A percentile compares a stretch with the other conserved stretches of the same genome.
These are phyloP conservation scores for Cheilinus undulatus DNA, from an alignment of 2,113 vertebrate species.

Conservation along the genomic window DNA sequence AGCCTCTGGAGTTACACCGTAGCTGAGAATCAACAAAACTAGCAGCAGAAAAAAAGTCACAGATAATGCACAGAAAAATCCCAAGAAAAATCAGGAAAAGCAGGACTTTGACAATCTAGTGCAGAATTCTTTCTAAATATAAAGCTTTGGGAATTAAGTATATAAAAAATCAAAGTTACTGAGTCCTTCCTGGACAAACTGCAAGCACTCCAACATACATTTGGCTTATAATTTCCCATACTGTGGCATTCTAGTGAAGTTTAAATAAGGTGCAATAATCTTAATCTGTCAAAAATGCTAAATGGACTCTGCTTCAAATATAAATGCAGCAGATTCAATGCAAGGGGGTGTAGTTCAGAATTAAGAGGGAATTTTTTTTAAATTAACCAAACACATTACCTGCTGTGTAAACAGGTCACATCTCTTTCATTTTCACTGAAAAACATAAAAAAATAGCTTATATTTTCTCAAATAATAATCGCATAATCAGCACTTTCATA, in stretches of 20 bases:
- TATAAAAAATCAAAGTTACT: background rate
- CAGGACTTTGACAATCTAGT: too few species aligned
- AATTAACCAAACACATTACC: constrained; percentile 34
- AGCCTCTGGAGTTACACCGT: constrained; percentile 5
- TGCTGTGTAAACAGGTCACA: constrained; percentile 43
- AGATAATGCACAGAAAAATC: background rate
- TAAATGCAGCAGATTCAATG: constrained; percentile 11
- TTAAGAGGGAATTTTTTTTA: constrained; percentile 11
- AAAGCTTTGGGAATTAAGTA: background rate
- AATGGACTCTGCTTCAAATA: constrained; percentile 16
- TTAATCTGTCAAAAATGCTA: constrained; percentile 6
- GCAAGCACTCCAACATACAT: background rate
- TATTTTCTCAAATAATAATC: constrained; percentile 2
- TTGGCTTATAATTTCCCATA: background rate
- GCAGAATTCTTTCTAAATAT: background rate
- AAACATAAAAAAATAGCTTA: background rate
- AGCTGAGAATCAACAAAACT: background rate
- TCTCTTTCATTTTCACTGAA: background rate
- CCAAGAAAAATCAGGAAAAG: too few species aligned
- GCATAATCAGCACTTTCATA: background rate
- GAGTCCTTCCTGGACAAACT: constrained; percentile 1
- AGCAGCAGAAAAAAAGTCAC: background rate
- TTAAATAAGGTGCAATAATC: too few species aligned
- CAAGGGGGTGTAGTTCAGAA: constrained; percentile 46
- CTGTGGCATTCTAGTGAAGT: background rate